Conservation (phyloP, 2,888 invertebrate species). For the Vannuccia rotundouncinata region DNA sequence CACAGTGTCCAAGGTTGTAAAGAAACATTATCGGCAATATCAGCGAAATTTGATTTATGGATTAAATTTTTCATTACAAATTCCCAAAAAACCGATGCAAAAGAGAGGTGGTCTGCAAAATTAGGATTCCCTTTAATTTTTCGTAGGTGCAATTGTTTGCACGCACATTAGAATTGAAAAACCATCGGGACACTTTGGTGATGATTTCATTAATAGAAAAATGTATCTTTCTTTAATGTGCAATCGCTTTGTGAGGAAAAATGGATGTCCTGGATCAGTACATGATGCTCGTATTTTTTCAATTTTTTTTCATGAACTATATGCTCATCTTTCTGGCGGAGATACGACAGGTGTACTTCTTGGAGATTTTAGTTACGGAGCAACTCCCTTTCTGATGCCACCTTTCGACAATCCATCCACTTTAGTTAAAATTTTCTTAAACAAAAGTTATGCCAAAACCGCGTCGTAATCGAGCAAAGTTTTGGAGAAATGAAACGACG, state of each 20-base stretch:
- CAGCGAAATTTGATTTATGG: neutral
- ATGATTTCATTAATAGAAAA: slow-evolving; percentile 6
- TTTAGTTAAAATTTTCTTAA: no score
- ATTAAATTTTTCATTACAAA: neutral
- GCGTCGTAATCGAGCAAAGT: neutral
- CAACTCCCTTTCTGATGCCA: no score
- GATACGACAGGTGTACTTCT: no score
- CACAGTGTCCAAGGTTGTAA: neutral
- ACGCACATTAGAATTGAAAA: slow-evolving; percentile 19
- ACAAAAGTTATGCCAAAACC: neutral
- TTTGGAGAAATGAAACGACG: neutral
- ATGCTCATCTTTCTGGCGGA: no score
- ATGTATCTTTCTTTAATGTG: neutral
- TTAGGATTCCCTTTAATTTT: slow-evolving; percentile 18
- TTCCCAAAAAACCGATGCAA: neutral
- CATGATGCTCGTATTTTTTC: no score
- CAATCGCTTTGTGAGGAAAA: no score
- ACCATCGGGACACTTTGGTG: slow-evolving; percentile 8
- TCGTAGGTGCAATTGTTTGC: neutral
- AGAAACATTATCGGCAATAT: neutral
- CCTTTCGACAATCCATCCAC: no score
- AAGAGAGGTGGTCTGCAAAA: slow-evolving; percentile 18
- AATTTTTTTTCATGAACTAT: no score
- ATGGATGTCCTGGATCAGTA: no score
- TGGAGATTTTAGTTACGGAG: no score